Evolutionary conservation across 2,797 vertebrate genomes (phyloP).

Genomic region (Allobates femoralis): DNA sequence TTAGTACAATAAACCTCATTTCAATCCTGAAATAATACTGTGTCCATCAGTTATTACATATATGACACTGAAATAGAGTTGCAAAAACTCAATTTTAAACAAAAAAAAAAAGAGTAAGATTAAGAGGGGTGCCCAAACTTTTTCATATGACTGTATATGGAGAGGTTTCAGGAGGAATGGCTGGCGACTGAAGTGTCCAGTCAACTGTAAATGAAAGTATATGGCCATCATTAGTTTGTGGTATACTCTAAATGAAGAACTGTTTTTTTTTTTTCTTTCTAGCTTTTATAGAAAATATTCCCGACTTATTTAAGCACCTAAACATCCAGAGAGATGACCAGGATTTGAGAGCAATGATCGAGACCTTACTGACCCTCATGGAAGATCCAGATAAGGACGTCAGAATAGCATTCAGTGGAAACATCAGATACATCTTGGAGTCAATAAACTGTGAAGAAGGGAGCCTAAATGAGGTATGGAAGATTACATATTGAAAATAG

Average conservation of each 20-base stretch:
- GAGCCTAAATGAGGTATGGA: constrained; percentile 81
- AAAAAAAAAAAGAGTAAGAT: too few species aligned
- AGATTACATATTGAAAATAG: neutral
- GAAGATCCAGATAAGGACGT: constrained; percentile 89
- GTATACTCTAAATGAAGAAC: neutral
- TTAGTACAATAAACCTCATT: too few species aligned
- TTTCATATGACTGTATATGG: too few species aligned
- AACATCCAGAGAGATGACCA: constrained; percentile 81
- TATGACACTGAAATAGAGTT: too few species aligned
- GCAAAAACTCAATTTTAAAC: too few species aligned
- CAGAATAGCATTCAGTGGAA: constrained; percentile 85
- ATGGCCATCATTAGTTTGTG: neutral
- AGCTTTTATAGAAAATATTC: constrained; percentile 91
- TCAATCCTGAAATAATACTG: too few species aligned
- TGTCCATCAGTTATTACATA: too few species aligned
- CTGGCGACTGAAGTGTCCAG: too few species aligned
- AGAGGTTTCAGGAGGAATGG: too few species aligned
- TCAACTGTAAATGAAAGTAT: too few species aligned
- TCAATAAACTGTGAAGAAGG: constrained; percentile 78
- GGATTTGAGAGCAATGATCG: constrained; percentile 80
- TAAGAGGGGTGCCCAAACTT: too few species aligned
- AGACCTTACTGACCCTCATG: constrained; percentile 86
- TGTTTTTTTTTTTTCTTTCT: too few species aligned
- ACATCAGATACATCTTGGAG: constrained; percentile 86
- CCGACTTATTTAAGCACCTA: constrained; percentile 89